Evolutionary conservation across 2,113 vertebrate species (phyloP).

Genomic region (Microcebus jonahi): DNA sequence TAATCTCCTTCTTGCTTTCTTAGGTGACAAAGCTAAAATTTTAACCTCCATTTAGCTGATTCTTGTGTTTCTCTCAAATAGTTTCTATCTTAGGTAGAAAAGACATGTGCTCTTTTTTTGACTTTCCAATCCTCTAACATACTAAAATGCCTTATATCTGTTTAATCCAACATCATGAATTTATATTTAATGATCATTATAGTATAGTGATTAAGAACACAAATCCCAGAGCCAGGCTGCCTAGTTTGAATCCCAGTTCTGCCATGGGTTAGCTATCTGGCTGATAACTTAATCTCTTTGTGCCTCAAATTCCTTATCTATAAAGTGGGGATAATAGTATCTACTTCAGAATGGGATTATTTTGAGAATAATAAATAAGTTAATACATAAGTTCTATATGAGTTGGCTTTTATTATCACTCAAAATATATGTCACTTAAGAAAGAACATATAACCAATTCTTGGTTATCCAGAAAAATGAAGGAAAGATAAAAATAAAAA

Average conservation of each 20-base stretch:
- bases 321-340: neutral
- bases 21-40: neutral
- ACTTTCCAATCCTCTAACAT: neutral
- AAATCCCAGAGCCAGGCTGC: neutral
- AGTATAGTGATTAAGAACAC: neutral
- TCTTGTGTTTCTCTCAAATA: neutral
- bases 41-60: neutral
- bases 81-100: neutral
- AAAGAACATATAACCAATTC: neutral
- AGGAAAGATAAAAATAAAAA: neutral
- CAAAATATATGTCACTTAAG: neutral
- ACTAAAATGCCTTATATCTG: neutral
- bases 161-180: neutral
- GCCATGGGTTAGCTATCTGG: neutral
- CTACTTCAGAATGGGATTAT: neutral
- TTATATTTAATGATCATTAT: neutral
- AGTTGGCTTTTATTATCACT: neutral
- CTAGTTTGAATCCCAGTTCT: neutral
- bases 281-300: neutral
- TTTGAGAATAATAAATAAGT: neutral
- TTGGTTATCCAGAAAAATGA: conserved; percentile 26
- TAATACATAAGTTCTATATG: neutral
- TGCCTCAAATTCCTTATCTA: neutral
- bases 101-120: neutral
- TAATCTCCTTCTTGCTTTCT: neutral